Evolutionary conservation across 2,113 vertebrate genomes (phyloP).

Genomic region (Forbesichthys papilliferus): DNA sequence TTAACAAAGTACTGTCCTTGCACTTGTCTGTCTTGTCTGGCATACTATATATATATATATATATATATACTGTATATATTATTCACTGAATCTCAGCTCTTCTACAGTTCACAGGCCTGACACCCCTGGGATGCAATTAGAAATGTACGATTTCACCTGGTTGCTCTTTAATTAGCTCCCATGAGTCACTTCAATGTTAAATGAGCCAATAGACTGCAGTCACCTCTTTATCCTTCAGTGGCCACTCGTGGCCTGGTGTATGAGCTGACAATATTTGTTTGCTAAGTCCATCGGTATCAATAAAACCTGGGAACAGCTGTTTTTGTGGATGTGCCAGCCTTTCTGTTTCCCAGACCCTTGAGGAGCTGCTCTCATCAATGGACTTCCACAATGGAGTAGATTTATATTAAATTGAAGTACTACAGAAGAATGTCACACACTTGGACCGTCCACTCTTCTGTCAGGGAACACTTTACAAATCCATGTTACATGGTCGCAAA

Average conservation of each 20-base stretch:
- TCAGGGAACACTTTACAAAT: constrained; percentile 10
- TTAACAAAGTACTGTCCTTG: no score
- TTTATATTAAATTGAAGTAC: constrained; percentile 18
- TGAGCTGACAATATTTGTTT: constrained; percentile 25
- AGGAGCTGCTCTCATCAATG: not conserved
- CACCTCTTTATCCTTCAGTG: constrained; percentile 29
- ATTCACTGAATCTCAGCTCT: constrained; percentile 7
- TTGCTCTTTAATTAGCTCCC: constrained; percentile 68
- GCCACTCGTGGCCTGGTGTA: constrained; percentile 22
- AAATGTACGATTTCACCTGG: constrained; percentile 60
- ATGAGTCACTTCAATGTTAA: constrained; percentile 45
- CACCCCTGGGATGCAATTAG: constrained; percentile 63
- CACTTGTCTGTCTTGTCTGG: not conserved
- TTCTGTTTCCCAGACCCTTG: not conserved
- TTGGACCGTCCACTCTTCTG: not conserved
- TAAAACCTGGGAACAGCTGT: not conserved
- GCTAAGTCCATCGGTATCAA: not conserved
- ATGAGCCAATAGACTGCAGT: constrained; percentile 32
- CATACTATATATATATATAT: not conserved
- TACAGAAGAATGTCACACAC: not conserved
- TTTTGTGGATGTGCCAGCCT: constrained; percentile 7
- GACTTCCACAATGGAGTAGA: constrained; percentile 6
- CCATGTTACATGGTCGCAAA: constrained; percentile 14
- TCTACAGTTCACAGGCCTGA: constrained; percentile 37
- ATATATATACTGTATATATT: not conserved